phyloP scores from a whole-genome alignment of 2,797 vertebrate genomes.

The Rhynchotus rufescens region DNA sequence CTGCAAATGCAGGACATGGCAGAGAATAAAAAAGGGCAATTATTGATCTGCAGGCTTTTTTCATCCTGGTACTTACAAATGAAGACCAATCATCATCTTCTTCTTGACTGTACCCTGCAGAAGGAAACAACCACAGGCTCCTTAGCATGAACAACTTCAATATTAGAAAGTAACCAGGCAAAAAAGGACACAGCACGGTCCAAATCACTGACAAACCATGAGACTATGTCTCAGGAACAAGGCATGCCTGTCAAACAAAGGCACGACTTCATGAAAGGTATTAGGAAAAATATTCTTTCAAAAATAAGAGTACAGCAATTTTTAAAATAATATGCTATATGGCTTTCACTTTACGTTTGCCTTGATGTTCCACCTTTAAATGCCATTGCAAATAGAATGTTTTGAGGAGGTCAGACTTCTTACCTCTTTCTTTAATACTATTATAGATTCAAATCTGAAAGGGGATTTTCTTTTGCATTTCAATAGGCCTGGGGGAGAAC shows the following conservation, averaged over 20 bases:
- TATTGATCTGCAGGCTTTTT: background rate
- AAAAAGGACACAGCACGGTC: background rate
- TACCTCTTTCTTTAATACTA: background rate
- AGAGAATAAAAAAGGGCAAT: background rate
- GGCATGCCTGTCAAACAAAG: background rate
- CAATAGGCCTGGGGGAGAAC: background rate
- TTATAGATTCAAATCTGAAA: background rate
- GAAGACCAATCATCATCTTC: slow-evolving; percentile 79
- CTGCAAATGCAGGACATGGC: background rate
- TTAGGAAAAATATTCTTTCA: accelerated
- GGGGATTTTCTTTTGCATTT: background rate
- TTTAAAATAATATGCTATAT: background rate
- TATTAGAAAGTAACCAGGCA: accelerated
- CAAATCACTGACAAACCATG: background rate
- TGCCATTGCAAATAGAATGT: background rate
- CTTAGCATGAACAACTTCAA: background rate
- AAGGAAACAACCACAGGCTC: background rate
- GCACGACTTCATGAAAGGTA: background rate
- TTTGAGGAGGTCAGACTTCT: background rate
- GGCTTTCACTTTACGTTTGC: background rate
- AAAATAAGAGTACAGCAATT: background rate
- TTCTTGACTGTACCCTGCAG: slow-evolving; percentile 71
- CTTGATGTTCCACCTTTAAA: background rate
- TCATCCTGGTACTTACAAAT: slow-evolving; percentile 76
- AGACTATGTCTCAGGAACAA: background rate